phyloP scores from a whole-genome alignment of 2,888 invertebrate genomes.

The Blera fallax region DNA sequence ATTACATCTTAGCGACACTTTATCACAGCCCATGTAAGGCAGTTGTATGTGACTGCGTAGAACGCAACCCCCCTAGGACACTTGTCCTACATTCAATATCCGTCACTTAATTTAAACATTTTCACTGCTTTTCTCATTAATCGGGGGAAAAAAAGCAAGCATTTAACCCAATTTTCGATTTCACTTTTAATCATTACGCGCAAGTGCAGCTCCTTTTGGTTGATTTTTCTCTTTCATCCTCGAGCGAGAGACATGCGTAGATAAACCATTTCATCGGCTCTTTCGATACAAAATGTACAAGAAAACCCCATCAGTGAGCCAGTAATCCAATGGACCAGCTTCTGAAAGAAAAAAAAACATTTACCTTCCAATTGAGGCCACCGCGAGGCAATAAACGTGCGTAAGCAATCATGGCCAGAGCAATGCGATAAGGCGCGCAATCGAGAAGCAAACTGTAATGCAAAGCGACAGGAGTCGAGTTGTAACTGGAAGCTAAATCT shows the following conservation, averaged over 20 bases:
- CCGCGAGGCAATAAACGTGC: conserved; percentile 46
- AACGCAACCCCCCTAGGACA: not conserved
- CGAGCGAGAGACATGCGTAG: conserved; percentile 33
- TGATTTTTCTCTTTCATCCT: conserved; percentile 16
- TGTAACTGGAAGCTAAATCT: conserved; percentile 4
- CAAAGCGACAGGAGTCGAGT: conserved; percentile 22
- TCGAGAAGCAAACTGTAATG: not conserved
- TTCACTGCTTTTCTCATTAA: not conserved
- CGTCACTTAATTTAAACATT: not conserved
- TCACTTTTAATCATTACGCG: conserved; percentile 52
- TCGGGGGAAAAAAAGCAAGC: not conserved
- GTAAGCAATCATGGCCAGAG: conserved; percentile 65
- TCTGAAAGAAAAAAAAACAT: not conserved
- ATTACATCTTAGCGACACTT: too few species aligned
- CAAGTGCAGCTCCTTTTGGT: not conserved
- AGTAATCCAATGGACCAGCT: conserved; percentile 23
- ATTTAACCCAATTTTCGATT: conserved; percentile 55
- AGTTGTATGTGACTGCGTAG: too few species aligned
- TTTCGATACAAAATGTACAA: not conserved
- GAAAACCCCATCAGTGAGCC: conserved; percentile 6
- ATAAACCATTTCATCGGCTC: conserved; percentile 18
- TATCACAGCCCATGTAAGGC: too few species aligned
- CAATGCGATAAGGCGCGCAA: conserved; percentile 50
- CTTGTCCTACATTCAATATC: not conserved
- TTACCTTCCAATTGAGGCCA: conserved; percentile 61